Evolutionary conservation across 2,113 vertebrate genomes (phyloP), one percentile per base, ranked within the genome.

Genomic region (Podarcis raffonei): DNA sequence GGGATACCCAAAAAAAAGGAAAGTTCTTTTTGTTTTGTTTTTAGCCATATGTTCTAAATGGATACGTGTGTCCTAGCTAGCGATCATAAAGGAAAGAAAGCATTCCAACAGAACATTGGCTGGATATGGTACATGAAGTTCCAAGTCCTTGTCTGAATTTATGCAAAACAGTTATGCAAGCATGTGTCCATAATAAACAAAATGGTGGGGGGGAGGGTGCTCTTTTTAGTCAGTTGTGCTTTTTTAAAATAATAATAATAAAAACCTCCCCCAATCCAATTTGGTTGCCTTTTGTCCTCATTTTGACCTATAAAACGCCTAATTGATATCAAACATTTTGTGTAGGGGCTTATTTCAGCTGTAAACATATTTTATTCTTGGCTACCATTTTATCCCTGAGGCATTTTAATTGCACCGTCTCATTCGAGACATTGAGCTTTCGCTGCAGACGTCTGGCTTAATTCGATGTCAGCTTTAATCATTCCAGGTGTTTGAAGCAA

Each of bases 141-240:
- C 95, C 95, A 96, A 96, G 91, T 91, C 93, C 87, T 74, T 83
- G 87, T 83, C 93, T 94, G 94, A 92, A 93, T 93, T 94, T 94
- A 90, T 95, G 94, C 94, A 96, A 95, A 96, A 95, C 94, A 94
- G 94, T 95, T 95, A 94, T 93, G 95, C 92, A 95, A 95, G 93
- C 89, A 0, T 93, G 89, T 95, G 94, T 96, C 95, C 94, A 89
- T 93, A 94, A 94, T 90, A 92, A 90, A 92, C 48, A 94, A 90
- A 94, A 94, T 53, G 77, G 57, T 39, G 37, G 9, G 57, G 9
- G 57, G 12, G n/a, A 8, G 22, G 20, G 30, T 12, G 6, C 32
- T 83, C 0, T 18, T 87, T 88, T 91, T 93, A 92, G 85, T 79
- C 90, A 90, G 88, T 91, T 91, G 91, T 62, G 75, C 57, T 93